phyloP scores from a whole-genome alignment of 2,113 vertebrate species.

The Tautogolabrus adspersus region DNA sequence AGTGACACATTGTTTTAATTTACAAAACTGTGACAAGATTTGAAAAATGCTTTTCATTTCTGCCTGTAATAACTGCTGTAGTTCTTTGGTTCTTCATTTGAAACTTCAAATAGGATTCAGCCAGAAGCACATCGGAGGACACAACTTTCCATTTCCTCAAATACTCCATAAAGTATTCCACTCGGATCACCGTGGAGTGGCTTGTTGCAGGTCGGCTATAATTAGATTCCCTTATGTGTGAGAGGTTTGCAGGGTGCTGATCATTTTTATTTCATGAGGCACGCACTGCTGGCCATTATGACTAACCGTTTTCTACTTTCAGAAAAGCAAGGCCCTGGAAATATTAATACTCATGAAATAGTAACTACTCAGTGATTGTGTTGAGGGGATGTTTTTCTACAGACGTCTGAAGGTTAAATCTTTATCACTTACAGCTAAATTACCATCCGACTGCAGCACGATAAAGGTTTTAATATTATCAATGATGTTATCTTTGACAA shows the following conservation, averaged over 20 bases:
- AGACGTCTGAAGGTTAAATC: background rate
- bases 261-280: conserved; percentile 74
- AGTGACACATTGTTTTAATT: conserved; percentile 62
- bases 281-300: conserved; percentile 12
- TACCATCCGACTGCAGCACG: background rate
- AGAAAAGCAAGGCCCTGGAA: conserved; percentile 17
- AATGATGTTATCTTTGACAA: conserved; percentile 1
- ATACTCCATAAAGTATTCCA: conserved; percentile 59
- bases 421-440: background rate
- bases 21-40: conserved; percentile 27
- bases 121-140: conserved; percentile 27
- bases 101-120: background rate
- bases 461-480: background rate
- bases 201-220: conserved; percentile 59
- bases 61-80: conserved; percentile 7
- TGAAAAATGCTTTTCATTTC: conserved; percentile 66
- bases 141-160: conserved; percentile 30
- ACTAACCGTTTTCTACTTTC: conserved; percentile 22
- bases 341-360: conserved; percentile 21
- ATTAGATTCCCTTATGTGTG: conserved; percentile 64
- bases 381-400: background rate
- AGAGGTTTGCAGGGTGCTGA: conserved; percentile 64
- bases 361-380: conserved; percentile 28
- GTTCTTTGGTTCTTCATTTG: conserved; percentile 24
- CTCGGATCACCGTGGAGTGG: conserved; percentile 50